Conservation (phyloP, 2,888 invertebrate genomes). For the Coelinius sp. region DNA sequence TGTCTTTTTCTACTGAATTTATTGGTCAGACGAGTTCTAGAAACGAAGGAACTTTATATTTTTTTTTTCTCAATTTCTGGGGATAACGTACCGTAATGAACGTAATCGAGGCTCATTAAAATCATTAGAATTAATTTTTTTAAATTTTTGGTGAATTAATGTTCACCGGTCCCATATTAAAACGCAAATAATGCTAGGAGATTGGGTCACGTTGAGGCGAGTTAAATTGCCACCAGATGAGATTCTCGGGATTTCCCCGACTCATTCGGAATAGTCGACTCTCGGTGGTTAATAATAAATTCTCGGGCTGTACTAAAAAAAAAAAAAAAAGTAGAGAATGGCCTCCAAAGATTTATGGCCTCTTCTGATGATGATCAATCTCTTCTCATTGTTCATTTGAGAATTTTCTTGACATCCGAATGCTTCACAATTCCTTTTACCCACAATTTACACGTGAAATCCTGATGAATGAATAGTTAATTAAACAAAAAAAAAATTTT, state of each 20-base stretch:
- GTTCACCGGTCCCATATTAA: too few relatives aligned
- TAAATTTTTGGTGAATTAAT: not conserved
- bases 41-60: too few relatives aligned
- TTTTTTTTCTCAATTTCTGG: too few relatives aligned
- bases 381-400: too few relatives aligned
- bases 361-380: not conserved
- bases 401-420: too few relatives aligned
- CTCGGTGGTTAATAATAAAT: not conserved
- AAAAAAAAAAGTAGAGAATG: not conserved
- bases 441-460: too few relatives aligned
- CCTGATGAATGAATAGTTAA: too few relatives aligned
- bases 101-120: not conserved
- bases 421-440: too few relatives aligned
- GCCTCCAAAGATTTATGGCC: not conserved
- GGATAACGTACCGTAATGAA: not conserved
- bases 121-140: not conserved
- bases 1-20: too few relatives aligned
- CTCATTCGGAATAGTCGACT: not conserved
- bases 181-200: not conserved
- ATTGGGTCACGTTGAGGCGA: not conserved
- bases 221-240: not conserved
- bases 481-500: too few relatives aligned
- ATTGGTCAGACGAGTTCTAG: too few relatives aligned
- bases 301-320: not conserved
- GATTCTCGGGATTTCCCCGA: conserved; percentile 1